phyloP scores from a whole-genome alignment of 2,797 vertebrate genomes.

The Fringilla coelebs region DNA sequence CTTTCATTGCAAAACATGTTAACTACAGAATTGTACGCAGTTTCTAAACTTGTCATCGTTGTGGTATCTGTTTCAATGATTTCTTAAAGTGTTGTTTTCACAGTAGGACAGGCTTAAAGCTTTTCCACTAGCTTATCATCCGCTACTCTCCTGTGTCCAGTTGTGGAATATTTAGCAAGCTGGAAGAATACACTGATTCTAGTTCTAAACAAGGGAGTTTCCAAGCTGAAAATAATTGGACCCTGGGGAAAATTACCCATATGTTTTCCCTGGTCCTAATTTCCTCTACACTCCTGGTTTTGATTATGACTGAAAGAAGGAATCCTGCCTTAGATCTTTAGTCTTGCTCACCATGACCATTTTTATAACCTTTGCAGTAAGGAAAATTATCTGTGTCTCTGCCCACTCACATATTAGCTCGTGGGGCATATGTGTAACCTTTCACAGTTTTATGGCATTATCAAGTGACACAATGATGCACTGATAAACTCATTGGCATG shows the following conservation, averaged over 20 bases:
- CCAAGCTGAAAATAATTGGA: neutral
- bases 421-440: neutral
- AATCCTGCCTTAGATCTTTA: neutral
- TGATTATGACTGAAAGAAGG: neutral
- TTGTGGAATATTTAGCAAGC: neutral
- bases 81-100: neutral
- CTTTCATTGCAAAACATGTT: neutral
- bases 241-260: neutral
- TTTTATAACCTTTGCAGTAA: neutral
- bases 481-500: neutral
- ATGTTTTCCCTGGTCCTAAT: neutral
- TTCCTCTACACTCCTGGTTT: neutral
- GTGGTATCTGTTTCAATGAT: neutral
- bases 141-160: rapidly evolving
- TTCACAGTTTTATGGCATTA: neutral
- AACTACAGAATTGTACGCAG: neutral
- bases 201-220: neutral
- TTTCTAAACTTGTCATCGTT: neutral
- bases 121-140: neutral
- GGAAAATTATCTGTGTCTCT: neutral
- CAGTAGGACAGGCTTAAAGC: neutral
- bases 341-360: neutral
- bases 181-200: neutral
- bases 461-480: neutral
- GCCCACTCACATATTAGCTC: neutral